These are phyloP conservation scores for Pseudocheirus occidentalis DNA, from an alignment of 2,797 vertebrate genomes.

Conservation along the genomic window DNA sequence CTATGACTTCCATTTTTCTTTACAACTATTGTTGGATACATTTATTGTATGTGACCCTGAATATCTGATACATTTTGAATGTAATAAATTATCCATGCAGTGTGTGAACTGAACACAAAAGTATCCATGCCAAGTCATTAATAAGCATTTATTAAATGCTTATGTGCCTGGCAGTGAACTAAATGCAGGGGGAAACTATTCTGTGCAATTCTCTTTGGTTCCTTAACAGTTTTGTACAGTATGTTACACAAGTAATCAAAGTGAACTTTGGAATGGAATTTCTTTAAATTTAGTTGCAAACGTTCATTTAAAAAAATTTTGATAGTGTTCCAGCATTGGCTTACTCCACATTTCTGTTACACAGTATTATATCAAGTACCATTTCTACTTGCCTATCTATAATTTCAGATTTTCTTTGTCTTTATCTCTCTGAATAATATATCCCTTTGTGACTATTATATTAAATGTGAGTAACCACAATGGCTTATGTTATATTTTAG, in stretches of 20 bases:
- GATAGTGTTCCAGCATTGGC: constrained; percentile 1
- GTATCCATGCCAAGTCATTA: neutral
- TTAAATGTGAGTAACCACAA: neutral
- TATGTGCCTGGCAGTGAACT: neutral
- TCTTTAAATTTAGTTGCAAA: constrained; percentile 14
- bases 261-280: neutral
- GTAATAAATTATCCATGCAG: constrained; percentile 30
- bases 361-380: constrained; percentile 36
- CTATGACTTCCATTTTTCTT: constrained; percentile 49
- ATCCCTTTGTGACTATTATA: neutral
- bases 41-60: constrained; percentile 7
- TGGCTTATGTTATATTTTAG: neutral
- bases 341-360: neutral
- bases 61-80: constrained; percentile 33
- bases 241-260: constrained; percentile 16
- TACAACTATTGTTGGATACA: constrained; percentile 8
- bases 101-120: constrained; percentile 38
- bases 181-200: neutral
- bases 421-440: neutral
- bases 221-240: constrained; percentile 51
- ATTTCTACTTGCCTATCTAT: constrained; percentile 6
- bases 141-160: neutral
- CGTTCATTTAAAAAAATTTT: constrained; percentile 5
- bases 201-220: constrained; percentile 24
- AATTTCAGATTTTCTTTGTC: neutral